Evolutionary conservation across 1,140 invertebrate genomes (phyloP).

Genomic region (Drosophila rufa): DNA sequence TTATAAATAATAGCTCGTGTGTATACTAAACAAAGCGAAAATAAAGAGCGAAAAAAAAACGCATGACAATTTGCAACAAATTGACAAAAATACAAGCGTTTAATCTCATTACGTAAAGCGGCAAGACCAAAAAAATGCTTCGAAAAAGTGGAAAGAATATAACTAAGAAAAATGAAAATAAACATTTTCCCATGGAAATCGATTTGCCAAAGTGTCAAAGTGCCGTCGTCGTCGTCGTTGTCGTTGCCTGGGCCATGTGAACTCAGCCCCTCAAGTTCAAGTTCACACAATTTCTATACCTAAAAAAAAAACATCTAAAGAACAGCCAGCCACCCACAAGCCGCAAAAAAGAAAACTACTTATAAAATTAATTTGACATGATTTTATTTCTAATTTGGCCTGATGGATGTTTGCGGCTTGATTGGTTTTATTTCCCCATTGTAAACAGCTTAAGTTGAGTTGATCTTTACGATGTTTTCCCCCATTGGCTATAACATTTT

Average conservation of each 20-base stretch:
- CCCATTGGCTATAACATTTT: conserved; percentile 27
- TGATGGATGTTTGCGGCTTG: conserved; percentile 59
- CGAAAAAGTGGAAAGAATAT: conserved; percentile 19
- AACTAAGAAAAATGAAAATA: conserved; percentile 16
- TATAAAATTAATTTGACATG: conserved; percentile 37
- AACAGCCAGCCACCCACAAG: neutral
- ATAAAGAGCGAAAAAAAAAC: conserved; percentile 46
- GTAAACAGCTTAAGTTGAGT: conserved; percentile 33
- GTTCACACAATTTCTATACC: conserved; percentile 47
- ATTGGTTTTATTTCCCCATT: conserved; percentile 9
- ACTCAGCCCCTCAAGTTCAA: conserved; percentile 71
- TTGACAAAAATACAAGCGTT: conserved; percentile 79
- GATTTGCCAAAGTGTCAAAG: conserved; percentile 77
- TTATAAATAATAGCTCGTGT: conserved; percentile 79
- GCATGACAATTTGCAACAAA: conserved; percentile 80
- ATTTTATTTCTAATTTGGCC: conserved; percentile 55
- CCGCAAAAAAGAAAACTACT: conserved; percentile 17
- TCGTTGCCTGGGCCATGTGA: conserved; percentile 42
- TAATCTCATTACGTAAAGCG: conserved; percentile 81
- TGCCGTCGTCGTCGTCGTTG: conserved; percentile 29
- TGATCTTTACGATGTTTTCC: conserved; percentile 35
- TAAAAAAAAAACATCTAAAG: conserved; percentile 15
- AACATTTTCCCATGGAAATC: conserved; percentile 54
- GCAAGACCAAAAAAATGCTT: conserved; percentile 25
- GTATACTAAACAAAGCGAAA: conserved; percentile 59